Percentiles rank a stretch among this genome's conserved stretches.
phyloP scores from a whole-genome alignment of 1,140 invertebrate species.

The Leptinotarsa undecemlineata region DNA sequence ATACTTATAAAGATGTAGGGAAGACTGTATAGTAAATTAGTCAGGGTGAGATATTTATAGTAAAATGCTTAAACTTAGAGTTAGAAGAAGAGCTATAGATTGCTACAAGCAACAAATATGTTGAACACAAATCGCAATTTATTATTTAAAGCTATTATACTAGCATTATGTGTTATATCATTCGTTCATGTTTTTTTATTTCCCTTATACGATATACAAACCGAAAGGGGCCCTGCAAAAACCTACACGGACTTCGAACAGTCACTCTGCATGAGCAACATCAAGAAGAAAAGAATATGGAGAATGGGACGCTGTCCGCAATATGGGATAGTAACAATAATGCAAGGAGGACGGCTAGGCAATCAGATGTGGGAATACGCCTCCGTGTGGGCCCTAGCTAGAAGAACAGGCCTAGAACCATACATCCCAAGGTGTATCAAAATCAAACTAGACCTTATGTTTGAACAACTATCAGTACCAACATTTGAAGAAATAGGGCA shows the following conservation, averaged over 20 bases:
- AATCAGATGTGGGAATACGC: conserved; percentile 71
- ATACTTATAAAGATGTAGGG: conserved; percentile 17
- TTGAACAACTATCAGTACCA: conserved; percentile 63
- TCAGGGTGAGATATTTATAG: conserved; percentile 15
- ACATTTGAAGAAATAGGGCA: conserved; percentile 62
- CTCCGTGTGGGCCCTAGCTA: conserved; percentile 63
- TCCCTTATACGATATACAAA: conserved; percentile 61
- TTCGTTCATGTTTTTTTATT: conserved; percentile 67
- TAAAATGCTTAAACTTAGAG: conserved; percentile 29
- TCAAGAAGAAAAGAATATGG: conserved; percentile 56
- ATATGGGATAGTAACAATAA: conserved; percentile 63
- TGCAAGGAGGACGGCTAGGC: conserved; percentile 61
- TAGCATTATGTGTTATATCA: conserved; percentile 63
- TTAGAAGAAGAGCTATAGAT: conserved; percentile 19
- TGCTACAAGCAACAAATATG: conserved; percentile 38
- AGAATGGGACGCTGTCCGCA: conserved; percentile 58
- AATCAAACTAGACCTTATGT: conserved; percentile 59
- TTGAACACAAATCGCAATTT: conserved; percentile 57
- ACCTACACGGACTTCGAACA: conserved; percentile 59
- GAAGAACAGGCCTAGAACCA: conserved; percentile 63
- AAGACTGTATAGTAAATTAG: conserved; percentile 4
- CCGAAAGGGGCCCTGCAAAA: conserved; percentile 45
- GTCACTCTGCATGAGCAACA: conserved; percentile 59
- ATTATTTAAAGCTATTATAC: conserved; percentile 63
- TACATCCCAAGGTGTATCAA: conserved; percentile 63